Evolutionary conservation across 2,113 vertebrate genomes (phyloP), one percentile per base, ranked within the genome.

Genomic region (Spheniscus mendiculus): DNA sequence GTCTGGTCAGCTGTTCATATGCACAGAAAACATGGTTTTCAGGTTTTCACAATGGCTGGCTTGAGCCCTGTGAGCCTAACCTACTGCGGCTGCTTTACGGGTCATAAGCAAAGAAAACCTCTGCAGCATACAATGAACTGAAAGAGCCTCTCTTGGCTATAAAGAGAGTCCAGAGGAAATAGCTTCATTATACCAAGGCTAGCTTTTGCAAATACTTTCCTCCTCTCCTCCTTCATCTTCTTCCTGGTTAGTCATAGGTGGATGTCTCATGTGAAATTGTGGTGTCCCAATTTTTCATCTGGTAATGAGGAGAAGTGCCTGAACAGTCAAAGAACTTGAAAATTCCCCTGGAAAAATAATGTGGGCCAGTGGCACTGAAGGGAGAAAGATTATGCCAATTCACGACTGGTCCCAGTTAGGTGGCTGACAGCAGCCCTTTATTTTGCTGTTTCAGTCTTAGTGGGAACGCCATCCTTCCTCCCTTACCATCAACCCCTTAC

Each of bases 21-120:
- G 2, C 52, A 9, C 32, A 7, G 38, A 38, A 42, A 42, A 42
- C 42, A 42, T 15, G 42, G 42, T 42, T 42, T 42, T 42, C 42
- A 42, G 15, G 38, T 32, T 89, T 83, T 42, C 83, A 78, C 80
- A 34, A 5, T 6, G 56, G 34, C 42, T 82, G 71, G 29, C 55
- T 70, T 42, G 32, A 71, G 8, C 50, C 9, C 32, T 3, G 30
- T 34, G 63, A 34, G 16, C 44, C 6, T 49, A 13, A 4, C 30
- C n/a, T 82, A 23, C 59, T 0, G 0, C 21, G 45, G 42, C 34
- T 70, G 44, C 59, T 70, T n/a, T 42, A 17, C 1, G 3, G 15
- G 4, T 36, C 30, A 5, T 5, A 65, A n/a, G 15, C 6, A 5
- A 71, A 74, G 56, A 58, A 69, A 63, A 30, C 6, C 23, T 62